Conservation (phyloP, 1,140 invertebrate species). For the Papilio helenus region DNA sequence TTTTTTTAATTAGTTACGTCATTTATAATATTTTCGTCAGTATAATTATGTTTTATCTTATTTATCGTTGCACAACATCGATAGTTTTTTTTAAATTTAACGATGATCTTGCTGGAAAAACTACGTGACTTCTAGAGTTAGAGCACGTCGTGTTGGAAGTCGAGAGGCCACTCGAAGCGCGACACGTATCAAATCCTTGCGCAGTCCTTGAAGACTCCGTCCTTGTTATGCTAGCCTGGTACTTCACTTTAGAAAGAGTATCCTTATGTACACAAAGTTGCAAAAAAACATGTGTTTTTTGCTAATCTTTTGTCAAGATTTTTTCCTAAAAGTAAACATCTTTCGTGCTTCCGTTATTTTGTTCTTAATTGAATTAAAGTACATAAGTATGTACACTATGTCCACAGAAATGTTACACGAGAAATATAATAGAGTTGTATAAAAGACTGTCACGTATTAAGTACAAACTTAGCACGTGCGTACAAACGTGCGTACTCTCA, state of each 20-base stretch:
- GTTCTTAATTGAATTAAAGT: no score
- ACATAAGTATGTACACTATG: background rate
- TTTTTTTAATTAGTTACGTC: background rate
- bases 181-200: constrained; percentile 29
- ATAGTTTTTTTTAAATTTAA: background rate
- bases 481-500: background rate
- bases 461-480: constrained; percentile 34
- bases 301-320: background rate
- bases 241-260: constrained; percentile 11
- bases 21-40: background rate
- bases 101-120: background rate
- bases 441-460: constrained; percentile 29
- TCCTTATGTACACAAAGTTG: constrained; percentile 3
- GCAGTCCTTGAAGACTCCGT: constrained; percentile 28
- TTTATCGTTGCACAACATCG: background rate
- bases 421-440: constrained; percentile 32
- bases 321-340: no score
- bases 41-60: background rate
- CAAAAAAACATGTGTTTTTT: constrained; percentile 21
- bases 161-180: constrained; percentile 30
- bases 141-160: constrained; percentile 11
- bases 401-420: constrained; percentile 10
- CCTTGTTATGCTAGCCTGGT: constrained; percentile 35
- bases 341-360: no score
- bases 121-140: constrained; percentile 27